These are phyloP conservation scores for Halictus quadricinctus DNA, from an alignment of 2,888 invertebrate genomes.

Conservation along the genomic window DNA sequence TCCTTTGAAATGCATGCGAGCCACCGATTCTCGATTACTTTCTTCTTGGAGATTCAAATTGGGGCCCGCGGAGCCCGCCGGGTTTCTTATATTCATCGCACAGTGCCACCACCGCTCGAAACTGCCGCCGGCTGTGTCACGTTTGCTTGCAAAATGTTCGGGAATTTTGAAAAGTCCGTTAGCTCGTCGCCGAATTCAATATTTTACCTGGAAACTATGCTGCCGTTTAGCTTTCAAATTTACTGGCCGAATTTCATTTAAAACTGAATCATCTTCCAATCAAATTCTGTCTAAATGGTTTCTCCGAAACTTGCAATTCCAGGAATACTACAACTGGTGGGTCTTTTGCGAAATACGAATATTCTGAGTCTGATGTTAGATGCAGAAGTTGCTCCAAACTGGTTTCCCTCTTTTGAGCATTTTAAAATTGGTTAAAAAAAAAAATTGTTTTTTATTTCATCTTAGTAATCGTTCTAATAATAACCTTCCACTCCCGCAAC, in stretches of 20 bases:
- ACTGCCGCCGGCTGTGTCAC: conserved; percentile 5
- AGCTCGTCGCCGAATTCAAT: background rate
- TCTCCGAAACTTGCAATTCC: background rate
- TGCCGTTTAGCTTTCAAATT: background rate
- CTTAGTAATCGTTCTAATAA: background rate
- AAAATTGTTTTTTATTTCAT: background rate
- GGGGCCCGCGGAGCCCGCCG: background rate
- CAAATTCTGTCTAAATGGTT: background rate
- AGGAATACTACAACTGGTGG: background rate
- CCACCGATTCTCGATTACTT: conserved; percentile 22
- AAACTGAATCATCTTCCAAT: background rate
- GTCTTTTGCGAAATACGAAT: too few relatives aligned
- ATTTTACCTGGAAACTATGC: background rate
- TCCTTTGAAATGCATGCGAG: conserved; percentile 13
- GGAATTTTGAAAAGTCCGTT: background rate
- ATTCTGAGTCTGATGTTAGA: too few relatives aligned
- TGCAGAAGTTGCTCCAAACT: too few relatives aligned
- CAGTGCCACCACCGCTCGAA: background rate
- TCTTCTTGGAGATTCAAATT: conserved; percentile 4
- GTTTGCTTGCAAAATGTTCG: background rate
- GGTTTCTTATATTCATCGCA: conserved; percentile 6
- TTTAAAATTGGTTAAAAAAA: too few relatives aligned
- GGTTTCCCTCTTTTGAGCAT: too few relatives aligned
- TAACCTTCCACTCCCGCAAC: background rate
- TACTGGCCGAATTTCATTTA: background rate